phyloP scores from a whole-genome alignment of 2,113 vertebrate genomes.

The Stigmatopora argus region DNA sequence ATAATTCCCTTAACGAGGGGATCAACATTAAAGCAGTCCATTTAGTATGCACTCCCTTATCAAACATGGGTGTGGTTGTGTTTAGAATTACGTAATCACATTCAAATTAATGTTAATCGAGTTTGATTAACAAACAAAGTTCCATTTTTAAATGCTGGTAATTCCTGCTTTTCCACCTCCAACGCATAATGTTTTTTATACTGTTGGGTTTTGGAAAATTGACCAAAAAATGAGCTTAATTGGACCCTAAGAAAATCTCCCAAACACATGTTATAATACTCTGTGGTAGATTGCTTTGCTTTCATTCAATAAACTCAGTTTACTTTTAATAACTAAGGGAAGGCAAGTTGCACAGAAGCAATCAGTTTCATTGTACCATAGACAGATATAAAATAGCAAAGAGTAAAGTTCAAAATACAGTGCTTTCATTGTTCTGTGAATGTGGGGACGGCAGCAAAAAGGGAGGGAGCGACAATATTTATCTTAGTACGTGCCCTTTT shows the following conservation, averaged over 20 bases:
- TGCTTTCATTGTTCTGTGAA: constrained; percentile 69
- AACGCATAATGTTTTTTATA: not conserved
- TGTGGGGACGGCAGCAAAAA: constrained; percentile 52
- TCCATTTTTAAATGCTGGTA: not conserved
- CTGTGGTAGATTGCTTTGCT: not conserved
- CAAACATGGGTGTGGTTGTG: no score
- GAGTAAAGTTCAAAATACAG: constrained; percentile 66
- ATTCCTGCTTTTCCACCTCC: not conserved
- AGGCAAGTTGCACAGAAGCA: constrained; percentile 45
- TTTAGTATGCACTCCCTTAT: no score
- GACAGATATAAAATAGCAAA: constrained; percentile 53
- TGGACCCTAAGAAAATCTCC: not conserved
- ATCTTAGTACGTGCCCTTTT: constrained; percentile 59
- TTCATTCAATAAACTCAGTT: constrained; percentile 34
- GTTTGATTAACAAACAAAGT: not conserved
- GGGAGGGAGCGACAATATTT: constrained; percentile 63
- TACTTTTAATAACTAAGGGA: constrained; percentile 47
- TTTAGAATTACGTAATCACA: not conserved
- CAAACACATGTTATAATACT: not conserved
- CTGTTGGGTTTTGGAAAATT: not conserved
- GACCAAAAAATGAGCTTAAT: not conserved
- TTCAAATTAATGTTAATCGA: not conserved
- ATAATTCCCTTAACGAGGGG: no score
- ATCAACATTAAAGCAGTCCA: no score
- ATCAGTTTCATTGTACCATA: constrained; percentile 60